Evolutionary conservation across 2,113 vertebrate genomes (phyloP), one percentile per base, ranked within the genome.

Genomic region (Symphodus melops): DNA sequence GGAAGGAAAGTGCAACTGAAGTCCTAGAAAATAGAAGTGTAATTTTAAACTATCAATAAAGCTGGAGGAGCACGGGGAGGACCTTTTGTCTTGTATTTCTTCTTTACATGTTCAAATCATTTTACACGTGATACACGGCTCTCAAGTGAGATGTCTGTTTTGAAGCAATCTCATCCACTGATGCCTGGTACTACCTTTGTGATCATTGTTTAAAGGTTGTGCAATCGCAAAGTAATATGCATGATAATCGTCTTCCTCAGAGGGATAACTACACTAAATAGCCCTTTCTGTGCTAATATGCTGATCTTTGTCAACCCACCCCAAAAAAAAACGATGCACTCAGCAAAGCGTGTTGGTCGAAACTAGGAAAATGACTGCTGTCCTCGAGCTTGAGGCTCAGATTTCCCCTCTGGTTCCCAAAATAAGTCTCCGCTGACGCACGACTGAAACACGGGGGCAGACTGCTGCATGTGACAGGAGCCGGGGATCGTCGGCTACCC

Each of bases 1-100:
- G 93, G 95, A 97, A 96, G 96, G 96, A 96, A 96, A 97, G 95
- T 96, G 96, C 96, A 97, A 96, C 96, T 97, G 95, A 96, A 97
- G 96, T 97, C 96, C 95, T 98, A 96, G 96, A 97, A 95, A 93
- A 97, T 96, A 98, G 96, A 97, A 96, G 95, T 98, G 96, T 98
- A 98, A 97, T 98, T 98, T 98, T 99, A 99, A 98, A 97, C 97
- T 98, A 96, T 98, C 97, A 99, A 99, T 99, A 99, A 99, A 99
- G 96, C 95, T 97, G 96, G 96, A 99, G 97, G 97, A 98, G 97
- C 97, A 98, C 97, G 96, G 95, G 96, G 96, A 96, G 85, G 52
- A 76, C 9, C 0, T 73, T 73, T 23, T 51, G 46, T 55, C 28
- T 69, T 76, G 19, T 84, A 68, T 64, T 79, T 79, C 0, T 25